These are phyloP conservation scores for Callocephalon fimbriatum DNA, from an alignment of 2,113 vertebrate genomes.

Conservation along the genomic window DNA sequence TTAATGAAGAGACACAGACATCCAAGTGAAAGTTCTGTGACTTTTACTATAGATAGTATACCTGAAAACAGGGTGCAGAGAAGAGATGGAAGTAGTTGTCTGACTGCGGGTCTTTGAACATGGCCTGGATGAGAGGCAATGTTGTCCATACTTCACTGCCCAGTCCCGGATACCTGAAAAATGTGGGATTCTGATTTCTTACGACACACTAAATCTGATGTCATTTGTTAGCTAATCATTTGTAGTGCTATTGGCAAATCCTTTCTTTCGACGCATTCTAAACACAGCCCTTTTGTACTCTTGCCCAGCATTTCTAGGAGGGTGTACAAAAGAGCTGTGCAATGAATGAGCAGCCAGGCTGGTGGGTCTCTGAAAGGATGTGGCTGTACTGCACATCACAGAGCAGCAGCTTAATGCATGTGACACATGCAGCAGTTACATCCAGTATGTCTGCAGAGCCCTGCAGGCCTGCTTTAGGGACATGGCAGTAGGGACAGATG, in stretches of 20 bases:
- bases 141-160: background rate
- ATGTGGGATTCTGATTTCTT: background rate
- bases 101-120: background rate
- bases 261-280: background rate
- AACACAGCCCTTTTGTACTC: background rate
- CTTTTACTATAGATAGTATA: background rate
- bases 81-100: background rate
- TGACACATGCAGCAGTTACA: background rate
- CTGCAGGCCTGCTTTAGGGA: background rate
- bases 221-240: background rate
- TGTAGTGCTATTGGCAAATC: background rate
- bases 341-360: background rate
- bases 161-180: background rate
- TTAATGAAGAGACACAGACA: background rate
- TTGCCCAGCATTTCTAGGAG: background rate
- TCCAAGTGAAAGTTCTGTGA: background rate
- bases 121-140: background rate
- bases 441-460: accelerated
- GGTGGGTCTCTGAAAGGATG: background rate
- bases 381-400: background rate
- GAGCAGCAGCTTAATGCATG: too few relatives aligned
- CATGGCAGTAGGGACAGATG: background rate
- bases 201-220: background rate
- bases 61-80: background rate
- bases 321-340: background rate